A percentile compares a stretch with the other conserved stretches of the same genome.
Evolutionary conservation across 2,797 vertebrate species (phyloP).

Genomic region (Telmatherina bonti): DNA sequence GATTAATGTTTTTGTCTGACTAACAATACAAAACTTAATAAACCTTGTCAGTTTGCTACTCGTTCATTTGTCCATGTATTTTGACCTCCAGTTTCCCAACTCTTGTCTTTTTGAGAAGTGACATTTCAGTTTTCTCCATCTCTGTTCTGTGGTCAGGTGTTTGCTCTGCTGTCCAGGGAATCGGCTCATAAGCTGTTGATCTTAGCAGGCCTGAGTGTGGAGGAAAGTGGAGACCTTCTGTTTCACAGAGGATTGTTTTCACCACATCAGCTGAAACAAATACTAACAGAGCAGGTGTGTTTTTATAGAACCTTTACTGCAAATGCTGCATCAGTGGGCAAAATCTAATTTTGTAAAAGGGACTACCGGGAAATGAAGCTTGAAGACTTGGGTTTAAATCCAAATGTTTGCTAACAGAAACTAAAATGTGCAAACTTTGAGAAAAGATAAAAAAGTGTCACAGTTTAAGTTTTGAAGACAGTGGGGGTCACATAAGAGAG

Average conservation of each 20-base stretch:
- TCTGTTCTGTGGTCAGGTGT: slow-evolving; percentile 80
- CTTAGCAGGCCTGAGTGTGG: slow-evolving; percentile 90
- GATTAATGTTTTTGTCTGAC: not conserved
- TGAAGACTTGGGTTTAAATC: not conserved
- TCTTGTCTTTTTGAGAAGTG: not conserved
- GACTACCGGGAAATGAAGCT: not conserved
- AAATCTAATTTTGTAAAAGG: not conserved
- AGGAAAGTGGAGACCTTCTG: slow-evolving; percentile 90
- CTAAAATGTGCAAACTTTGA: not conserved
- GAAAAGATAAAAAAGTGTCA: too few relatives aligned
- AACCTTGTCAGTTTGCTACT: not conserved
- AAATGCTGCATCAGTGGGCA: not conserved
- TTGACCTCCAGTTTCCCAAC: not conserved
- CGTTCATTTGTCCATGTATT: not conserved
- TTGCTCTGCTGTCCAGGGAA: slow-evolving; percentile 86
- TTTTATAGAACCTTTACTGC: not conserved
- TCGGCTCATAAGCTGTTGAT: slow-evolving; percentile 92
- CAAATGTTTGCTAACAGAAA: not conserved
- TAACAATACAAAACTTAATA: not conserved
- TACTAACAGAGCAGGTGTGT: slow-evolving; percentile 89
- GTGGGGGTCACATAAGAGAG: not conserved
- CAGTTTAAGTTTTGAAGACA: not conserved
- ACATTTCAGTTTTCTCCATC: not conserved
- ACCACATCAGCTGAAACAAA: slow-evolving; percentile 87
- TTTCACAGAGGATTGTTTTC: slow-evolving; percentile 91